A percentile compares a stretch with the other conserved stretches of the same genome.
Evolutionary conservation across 2,797 vertebrate genomes (phyloP).

Genomic region (Peromyscus nudipes): DNA sequence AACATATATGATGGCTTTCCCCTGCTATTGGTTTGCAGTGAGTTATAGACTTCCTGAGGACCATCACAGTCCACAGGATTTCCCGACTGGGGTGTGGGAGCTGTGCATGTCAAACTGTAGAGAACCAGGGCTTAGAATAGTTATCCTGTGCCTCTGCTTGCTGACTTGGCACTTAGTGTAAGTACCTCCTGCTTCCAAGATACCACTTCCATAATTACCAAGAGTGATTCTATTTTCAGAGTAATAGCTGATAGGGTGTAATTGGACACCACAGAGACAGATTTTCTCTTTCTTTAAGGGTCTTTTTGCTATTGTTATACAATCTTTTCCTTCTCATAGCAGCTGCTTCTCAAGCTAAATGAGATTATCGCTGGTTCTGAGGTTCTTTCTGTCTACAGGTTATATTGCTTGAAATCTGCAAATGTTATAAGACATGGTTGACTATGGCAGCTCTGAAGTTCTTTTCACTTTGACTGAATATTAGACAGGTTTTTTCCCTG

Average conservation of each 20-base stretch:
- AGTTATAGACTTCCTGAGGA: background rate
- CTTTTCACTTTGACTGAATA: background rate
- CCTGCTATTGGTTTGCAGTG: background rate
- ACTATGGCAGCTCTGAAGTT: background rate
- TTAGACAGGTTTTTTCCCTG: background rate
- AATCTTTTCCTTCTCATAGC: slow-evolving; percentile 28
- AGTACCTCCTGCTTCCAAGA: slow-evolving; percentile 65
- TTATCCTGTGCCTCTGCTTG: slow-evolving; percentile 56
- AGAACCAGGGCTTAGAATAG: background rate
- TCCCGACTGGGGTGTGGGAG: background rate
- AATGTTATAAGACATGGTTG: background rate
- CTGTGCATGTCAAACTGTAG: background rate
- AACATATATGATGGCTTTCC: background rate
- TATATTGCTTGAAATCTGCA: slow-evolving; percentile 17
- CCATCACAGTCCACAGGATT: background rate
- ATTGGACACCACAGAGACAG: slow-evolving; percentile 68
- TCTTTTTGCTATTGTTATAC: slow-evolving; percentile 13
- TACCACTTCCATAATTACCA: slow-evolving; percentile 69
- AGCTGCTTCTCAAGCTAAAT: slow-evolving; percentile 24
- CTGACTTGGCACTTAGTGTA: slow-evolving; percentile 69
- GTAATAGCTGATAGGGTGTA: slow-evolving; percentile 56
- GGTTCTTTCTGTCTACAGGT: background rate
- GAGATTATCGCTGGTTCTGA: background rate
- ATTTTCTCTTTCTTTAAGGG: slow-evolving; percentile 61
- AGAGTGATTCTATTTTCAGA: slow-evolving; percentile 74